Evolutionary conservation across 2,888 invertebrate genomes (phyloP), one percentile per base, ranked within the genome.

Genomic region (Cheilosia urbana): DNA sequence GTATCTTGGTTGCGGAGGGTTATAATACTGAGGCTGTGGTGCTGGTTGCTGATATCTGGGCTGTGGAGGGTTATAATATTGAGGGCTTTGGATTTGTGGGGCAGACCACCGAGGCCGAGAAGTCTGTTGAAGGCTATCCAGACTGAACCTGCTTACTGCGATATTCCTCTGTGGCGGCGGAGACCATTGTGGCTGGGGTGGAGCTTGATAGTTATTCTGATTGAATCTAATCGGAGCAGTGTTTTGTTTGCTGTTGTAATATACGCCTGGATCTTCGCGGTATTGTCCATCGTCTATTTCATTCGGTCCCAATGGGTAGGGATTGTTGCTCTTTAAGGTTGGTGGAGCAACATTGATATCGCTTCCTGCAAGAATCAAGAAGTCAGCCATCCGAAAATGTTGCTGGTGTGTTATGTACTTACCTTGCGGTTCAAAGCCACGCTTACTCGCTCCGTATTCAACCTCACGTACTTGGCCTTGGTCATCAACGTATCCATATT

Each of bases 401-500:
- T 45, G 24, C 7, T n/a, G 53, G 17, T 34, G 17, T 34, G 9
- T 45, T 47, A n/a, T 42, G 1, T 3, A 57, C 45, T 88, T 91
- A 93, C 96, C 97, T 90, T 95, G 94, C 1, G 97, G 97, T 89
- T 96, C 96, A 90, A 97, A 97, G 51, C 97, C 97, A 71, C 96
- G 93, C 89, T 95, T 94, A 75, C 95, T 96, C 1, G 97, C 97
- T 2, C 97, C 97, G 90, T 98, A 98, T 87, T 97, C 96, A 24
- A 97, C 94, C 92, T 97, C 96, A 72, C 97, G 94, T 24, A 94
- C 89, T 89, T 94, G 94, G 0, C 97, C 97, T 27, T 93, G 93
- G 89, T 96, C 96, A 88, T 97, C 97, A 0, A 97, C 94, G 91
- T 97, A 97, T n/a, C 97, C 97, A 89, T 97, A 97, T 91, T 97